Conservation (phyloP, 2,113 vertebrate species). For the Hippocampus barbouri region DNA sequence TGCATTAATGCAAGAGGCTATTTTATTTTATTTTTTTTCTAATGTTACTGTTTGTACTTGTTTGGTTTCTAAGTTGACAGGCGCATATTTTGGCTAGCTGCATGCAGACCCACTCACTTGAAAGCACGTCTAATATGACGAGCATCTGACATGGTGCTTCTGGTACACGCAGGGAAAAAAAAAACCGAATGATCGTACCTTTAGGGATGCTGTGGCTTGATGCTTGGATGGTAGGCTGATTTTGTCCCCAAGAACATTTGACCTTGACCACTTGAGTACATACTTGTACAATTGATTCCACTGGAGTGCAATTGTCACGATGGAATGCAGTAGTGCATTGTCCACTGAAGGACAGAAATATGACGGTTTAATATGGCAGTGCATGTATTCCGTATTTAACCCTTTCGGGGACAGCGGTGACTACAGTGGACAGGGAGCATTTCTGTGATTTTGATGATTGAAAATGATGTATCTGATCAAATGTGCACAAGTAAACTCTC, state of each 20-base stretch:
- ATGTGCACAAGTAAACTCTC: background rate
- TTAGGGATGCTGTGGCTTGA: too few relatives aligned
- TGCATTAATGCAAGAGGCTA: constrained; percentile 31
- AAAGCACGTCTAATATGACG: constrained; percentile 13
- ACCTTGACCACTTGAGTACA: too few relatives aligned
- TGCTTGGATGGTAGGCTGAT: too few relatives aligned
- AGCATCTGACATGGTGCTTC: constrained; percentile 6
- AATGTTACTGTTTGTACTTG: constrained; percentile 38
- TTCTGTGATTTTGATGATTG: background rate
- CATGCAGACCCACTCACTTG: constrained; percentile 14
- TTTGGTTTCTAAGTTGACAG: constrained; percentile 40
- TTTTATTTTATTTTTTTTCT: constrained; percentile 29
- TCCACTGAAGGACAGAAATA: too few relatives aligned
- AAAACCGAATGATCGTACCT: too few relatives aligned
- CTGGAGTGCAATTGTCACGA: too few relatives aligned
- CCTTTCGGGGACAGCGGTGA: too few relatives aligned
- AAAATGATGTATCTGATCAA: background rate
- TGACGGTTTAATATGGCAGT: too few relatives aligned
- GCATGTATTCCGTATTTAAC: background rate
- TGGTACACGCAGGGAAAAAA: too few relatives aligned
- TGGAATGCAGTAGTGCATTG: too few relatives aligned
- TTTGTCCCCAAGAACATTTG: too few relatives aligned
- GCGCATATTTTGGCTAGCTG: constrained; percentile 25
- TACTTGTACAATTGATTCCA: too few relatives aligned
- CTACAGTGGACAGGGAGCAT: background rate